Conservation (phyloP, 2,888 invertebrate species). For the Isoperla grammatica region DNA sequence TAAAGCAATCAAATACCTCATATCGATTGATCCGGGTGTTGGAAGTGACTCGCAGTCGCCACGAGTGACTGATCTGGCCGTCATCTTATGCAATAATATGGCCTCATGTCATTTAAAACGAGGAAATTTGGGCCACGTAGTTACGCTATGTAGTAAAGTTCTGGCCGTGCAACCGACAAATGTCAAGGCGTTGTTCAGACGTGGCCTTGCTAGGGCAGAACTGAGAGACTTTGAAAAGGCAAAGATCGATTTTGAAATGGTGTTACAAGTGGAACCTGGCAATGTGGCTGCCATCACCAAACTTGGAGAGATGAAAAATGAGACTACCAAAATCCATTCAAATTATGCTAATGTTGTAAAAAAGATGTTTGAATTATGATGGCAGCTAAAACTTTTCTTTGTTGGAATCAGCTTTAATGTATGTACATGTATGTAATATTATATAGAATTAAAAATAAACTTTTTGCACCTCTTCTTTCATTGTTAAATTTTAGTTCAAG, state of each 20-base stretch:
- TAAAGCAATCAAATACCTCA: conserved; percentile 65
- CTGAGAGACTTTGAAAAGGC: conserved; percentile 39
- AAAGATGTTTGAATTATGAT: conserved; percentile 39
- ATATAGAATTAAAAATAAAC: too few species aligned
- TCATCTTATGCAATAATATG: conserved; percentile 72
- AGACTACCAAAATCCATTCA: conserved; percentile 55
- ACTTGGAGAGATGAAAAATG: conserved; percentile 50
- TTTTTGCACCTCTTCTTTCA: too few species aligned
- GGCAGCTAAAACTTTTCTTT: too few species aligned
- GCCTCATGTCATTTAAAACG: conserved; percentile 72
- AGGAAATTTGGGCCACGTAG: conserved; percentile 58
- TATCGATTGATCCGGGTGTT: conserved; percentile 51
- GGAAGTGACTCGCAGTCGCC: conserved; percentile 45
- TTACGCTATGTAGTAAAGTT: conserved; percentile 54
- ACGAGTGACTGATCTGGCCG: conserved; percentile 46
- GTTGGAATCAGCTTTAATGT: too few species aligned
- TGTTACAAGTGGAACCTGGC: conserved; percentile 55
- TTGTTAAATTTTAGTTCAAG: too few species aligned
- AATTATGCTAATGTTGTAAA: conserved; percentile 54
- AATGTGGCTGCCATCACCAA: conserved; percentile 59
- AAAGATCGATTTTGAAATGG: conserved; percentile 52
- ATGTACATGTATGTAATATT: too few species aligned
- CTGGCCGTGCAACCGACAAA: conserved; percentile 44
- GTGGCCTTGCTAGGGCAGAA: conserved; percentile 45
- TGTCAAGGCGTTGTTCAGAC: conserved; percentile 48